Evolutionary conservation across 53 echinoderm and acorn worm genomes (phyloP).

Genomic region (Echinometra lucunter): DNA sequence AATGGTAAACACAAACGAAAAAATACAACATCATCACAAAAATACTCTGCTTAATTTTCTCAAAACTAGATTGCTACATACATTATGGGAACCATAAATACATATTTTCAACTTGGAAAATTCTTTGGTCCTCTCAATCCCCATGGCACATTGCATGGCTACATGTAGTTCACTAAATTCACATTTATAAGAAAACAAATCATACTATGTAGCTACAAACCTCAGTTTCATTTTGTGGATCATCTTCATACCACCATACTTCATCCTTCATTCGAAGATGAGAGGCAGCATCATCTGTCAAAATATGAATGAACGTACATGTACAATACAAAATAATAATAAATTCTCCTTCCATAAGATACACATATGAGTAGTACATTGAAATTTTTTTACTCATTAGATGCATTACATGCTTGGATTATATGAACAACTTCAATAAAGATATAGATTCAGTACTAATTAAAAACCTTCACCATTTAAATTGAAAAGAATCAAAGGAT

Average conservation of each 20-base stretch:
- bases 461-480: not conserved
- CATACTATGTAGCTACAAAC: not conserved
- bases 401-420: not conserved
- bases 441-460: not conserved
- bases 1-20: too few species aligned
- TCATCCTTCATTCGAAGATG: conserved; percentile 61
- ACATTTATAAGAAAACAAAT: not conserved
- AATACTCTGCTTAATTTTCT: too few species aligned
- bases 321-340: not conserved
- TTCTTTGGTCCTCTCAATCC: too few species aligned
- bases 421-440: not conserved
- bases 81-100: too few species aligned
- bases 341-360: not conserved
- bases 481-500: not conserved
- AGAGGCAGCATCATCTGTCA: conserved; percentile 46
- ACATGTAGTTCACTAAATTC: too few species aligned
- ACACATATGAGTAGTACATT: not conserved
- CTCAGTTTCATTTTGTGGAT: conserved; percentile 10
- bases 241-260: conserved; percentile 43
- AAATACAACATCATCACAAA: too few species aligned
- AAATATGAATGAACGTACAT: not conserved
- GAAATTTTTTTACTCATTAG: not conserved
- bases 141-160: too few species aligned
- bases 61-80: too few species aligned
- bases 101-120: too few species aligned